Evolutionary conservation across 2,797 vertebrate species (phyloP).

Genomic region (Anisognathus igniventris): DNA sequence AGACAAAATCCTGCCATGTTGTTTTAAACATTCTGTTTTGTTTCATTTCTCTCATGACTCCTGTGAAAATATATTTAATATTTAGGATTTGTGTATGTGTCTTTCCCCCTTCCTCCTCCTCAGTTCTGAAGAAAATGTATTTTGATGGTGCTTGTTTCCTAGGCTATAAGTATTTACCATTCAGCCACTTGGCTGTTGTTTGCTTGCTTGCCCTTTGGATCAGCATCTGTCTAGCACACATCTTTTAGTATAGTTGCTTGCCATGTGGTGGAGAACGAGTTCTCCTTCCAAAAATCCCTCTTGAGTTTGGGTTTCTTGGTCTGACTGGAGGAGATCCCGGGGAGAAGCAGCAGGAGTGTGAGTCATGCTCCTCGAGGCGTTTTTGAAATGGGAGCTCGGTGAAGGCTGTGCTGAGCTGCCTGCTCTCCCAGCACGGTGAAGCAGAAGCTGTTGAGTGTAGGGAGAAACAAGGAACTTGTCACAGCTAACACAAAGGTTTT

Average conservation of each 20-base stretch:
- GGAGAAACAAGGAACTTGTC: not conserved
- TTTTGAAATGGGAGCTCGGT: not conserved
- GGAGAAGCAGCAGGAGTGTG: not conserved
- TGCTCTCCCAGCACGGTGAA: not conserved
- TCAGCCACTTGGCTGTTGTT: not conserved
- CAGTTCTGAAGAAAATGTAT: not conserved
- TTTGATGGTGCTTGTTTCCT: not conserved
- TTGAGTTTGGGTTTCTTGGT: not conserved
- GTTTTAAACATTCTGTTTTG: accelerated
- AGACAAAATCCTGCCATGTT: not conserved
- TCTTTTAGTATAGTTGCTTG: not conserved
- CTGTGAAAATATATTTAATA: not conserved
- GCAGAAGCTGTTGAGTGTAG: not conserved
- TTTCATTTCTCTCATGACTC: not conserved
- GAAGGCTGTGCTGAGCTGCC: not conserved
- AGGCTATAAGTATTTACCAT: not conserved
- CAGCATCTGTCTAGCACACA: not conserved
- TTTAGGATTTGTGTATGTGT: not conserved
- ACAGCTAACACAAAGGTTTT: not conserved
- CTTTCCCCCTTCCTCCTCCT: not conserved
- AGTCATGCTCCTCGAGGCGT: not conserved
- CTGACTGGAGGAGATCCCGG: not conserved
- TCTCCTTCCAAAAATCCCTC: not conserved
- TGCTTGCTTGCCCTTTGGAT: not conserved
- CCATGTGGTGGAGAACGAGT: not conserved